Evolutionary conservation across 2,888 invertebrate genomes (phyloP), one percentile per base, ranked within the genome.

Genomic region (Dascillus cervinus): DNA sequence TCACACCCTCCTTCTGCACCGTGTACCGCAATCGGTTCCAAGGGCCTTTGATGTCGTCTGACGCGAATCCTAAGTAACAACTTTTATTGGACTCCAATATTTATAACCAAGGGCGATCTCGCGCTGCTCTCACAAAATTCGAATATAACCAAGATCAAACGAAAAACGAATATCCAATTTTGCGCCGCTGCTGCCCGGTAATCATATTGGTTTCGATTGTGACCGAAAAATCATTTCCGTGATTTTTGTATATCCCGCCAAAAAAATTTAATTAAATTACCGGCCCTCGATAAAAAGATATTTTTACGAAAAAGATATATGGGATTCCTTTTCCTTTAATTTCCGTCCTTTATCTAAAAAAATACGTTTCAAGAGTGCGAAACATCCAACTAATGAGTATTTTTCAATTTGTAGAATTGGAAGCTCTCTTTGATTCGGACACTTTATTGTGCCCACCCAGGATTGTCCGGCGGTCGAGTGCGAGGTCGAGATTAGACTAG

Each of bases 341-440:
- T 39, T 39, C 35, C 39, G 34, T 35, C 35, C 29, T 32, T 32
- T 34, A 32, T 29, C 31, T 29, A 29, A 27, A 27, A 34, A 39
- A 33, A 29, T 33, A 37, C 33, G 24, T 27, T 34, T 29, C 26
- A 15, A 25, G 32, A 39, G 39, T 39, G 39, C 32, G 60, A 61
- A 61, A 58, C 62, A 60, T 63, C 59, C 61, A 59, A 56, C 62
- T 65, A 64, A 65, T 64, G 65, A 64, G 64, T 63, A 64, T 65
- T 65, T 65, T 64, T 65, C 64, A 64, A 64, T 64, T 64, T 64
- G 60, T 62, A 55, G 60, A 59, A 64, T 60, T 60, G 59, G 56
- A 56, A 52, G 41, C 42, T 53, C 53, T 52, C 62, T 62, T 63
- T 62, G 63, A 62, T 60, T 57, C 55, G 57, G 57, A 61, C 60